phyloP scores from a whole-genome alignment of 2,113 vertebrate species.

The Pseudonaja textilis region DNA sequence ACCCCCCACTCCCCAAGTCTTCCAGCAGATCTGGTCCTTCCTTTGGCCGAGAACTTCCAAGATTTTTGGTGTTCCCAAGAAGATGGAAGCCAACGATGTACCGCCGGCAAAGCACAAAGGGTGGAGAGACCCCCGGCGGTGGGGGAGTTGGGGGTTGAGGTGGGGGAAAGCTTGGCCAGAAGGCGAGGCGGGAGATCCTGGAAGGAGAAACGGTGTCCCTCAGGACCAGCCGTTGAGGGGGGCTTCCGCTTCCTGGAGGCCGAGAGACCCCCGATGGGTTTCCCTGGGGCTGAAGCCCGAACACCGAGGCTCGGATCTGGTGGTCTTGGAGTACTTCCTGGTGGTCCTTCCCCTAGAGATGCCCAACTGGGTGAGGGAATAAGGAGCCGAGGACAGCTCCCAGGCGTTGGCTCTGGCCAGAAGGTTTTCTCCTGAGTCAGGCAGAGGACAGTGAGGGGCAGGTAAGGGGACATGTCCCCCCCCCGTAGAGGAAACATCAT shows the following conservation, averaged over 20 bases:
- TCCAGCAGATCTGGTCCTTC: background rate
- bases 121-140: background rate
- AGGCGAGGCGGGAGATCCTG: background rate
- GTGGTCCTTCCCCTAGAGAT: background rate
- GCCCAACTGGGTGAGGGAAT: background rate
- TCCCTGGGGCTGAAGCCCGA: background rate
- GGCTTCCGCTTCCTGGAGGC: background rate
- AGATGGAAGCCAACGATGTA: background rate
- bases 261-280: background rate
- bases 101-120: background rate
- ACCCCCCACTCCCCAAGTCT: background rate
- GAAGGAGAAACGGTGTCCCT: background rate
- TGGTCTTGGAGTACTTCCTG: background rate
- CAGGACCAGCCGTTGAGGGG: background rate
- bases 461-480: background rate
- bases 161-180: background rate
- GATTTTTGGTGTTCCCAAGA: background rate
- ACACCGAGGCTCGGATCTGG: background rate
- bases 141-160: background rate
- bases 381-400: background rate
- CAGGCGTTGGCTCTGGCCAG: background rate
- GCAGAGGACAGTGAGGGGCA: background rate
- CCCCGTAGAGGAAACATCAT: background rate
- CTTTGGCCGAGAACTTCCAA: background rate
- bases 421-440: background rate